Evolutionary conservation across 1,140 invertebrate species (phyloP), one percentile per base, ranked within the genome.

Genomic region (Bombus difficillimus): DNA sequence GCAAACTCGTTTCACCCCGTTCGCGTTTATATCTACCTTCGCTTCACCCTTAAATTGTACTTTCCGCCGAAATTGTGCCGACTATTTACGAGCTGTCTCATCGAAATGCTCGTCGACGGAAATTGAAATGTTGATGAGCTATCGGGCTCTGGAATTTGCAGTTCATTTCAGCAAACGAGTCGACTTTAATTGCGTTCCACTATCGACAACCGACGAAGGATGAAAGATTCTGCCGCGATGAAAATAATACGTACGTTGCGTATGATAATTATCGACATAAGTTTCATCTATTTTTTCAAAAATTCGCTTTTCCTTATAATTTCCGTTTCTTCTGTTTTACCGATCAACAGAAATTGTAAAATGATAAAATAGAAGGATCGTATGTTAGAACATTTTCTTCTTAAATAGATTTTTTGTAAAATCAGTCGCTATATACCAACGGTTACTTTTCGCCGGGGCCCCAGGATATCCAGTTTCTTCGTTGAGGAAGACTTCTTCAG

Each of bases 41-140:
- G 68, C 25, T 13, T 25, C n/a, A 3, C 32, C 25, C 12, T n/a
- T 13, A 18, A 64, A 53, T 39, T 32, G 64, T 59, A 66, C 47
- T 25, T 5, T 37, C n/a, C 32, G 28, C 28, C 62, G 71, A 37
- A 74, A 69, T 69, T 78, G 25, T 41, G 39, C 43, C 62, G 57
- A n/a, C 71, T 66, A 75, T 83, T 83, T 76, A 66, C 81, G 57
- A 57, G 62, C 81, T 77, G 68, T 83, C 81, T 77, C 80, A 28
- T 62, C 34, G 41, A 66, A 78, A 53, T 37, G 53, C 72, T 59
- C 37, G 74, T 83, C 59, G 59, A 39, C 9, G 39, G 59, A 68
- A 83, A 83, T 76, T 84, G 75, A 43, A 79, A 84, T 22, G 64
- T 71, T 57, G 82, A 79, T 79, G 64, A 39, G 34, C 43, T 18